These are phyloP conservation scores for Cheilosia vulpina DNA, from an alignment of 2,888 invertebrate genomes.

Conservation along the genomic window DNA sequence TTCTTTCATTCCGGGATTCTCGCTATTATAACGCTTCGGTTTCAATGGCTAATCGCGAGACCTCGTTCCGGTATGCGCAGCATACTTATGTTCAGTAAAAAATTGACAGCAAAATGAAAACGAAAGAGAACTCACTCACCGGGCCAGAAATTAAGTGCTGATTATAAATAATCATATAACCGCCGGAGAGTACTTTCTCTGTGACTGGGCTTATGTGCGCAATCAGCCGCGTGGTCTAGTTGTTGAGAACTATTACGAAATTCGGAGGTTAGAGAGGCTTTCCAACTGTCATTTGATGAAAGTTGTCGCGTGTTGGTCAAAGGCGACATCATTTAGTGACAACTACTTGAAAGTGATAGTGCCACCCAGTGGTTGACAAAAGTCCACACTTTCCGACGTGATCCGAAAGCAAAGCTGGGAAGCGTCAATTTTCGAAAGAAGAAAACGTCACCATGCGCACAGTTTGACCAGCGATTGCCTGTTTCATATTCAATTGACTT, in stretches of 20 bases:
- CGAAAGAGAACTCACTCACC: conserved; percentile 49
- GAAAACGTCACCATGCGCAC: conserved; percentile 25
- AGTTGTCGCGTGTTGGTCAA: too few relatives aligned
- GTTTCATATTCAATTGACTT: conserved; percentile 58
- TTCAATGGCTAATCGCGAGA: conserved; percentile 13
- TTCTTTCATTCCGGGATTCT: conserved; percentile 22
- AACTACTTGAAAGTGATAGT: too few relatives aligned
- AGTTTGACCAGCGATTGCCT: conserved; percentile 10
- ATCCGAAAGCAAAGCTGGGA: conserved; percentile 26
- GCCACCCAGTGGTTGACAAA: too few relatives aligned
- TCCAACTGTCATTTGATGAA: too few relatives aligned
- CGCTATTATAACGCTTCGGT: not conserved
- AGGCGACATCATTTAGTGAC: not conserved
- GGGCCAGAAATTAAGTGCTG: conserved; percentile 18
- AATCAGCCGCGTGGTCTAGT: not conserved
- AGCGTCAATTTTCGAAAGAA: conserved; percentile 18
- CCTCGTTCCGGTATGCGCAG: conserved; percentile 2
- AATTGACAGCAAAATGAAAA: conserved; percentile 25
- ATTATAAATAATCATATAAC: conserved; percentile 46
- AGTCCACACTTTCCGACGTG: conserved; percentile 33
- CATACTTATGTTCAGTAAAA: conserved; percentile 1
- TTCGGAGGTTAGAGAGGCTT: not conserved
- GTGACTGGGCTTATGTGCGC: not conserved
- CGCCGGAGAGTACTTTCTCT: conserved; percentile 40
- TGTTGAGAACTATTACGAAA: conserved; percentile 15